Base-by-base conservation (phyloP, 2,113 vertebrate genomes). In the Cynocephalus volans region DNA sequence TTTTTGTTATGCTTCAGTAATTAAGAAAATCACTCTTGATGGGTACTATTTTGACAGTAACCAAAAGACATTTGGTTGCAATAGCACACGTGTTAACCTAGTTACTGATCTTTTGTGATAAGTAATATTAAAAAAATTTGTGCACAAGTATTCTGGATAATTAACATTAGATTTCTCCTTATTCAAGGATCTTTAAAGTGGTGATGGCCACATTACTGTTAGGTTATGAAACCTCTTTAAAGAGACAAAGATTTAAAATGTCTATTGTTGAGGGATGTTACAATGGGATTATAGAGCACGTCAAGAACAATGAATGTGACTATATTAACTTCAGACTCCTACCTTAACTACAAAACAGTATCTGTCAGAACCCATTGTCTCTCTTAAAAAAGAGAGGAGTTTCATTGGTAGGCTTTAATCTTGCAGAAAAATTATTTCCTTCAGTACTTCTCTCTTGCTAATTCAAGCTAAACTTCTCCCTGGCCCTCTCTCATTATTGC, bases 101-200 rank as follows among this genome's bases (percentile, higher is more conserved):
- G 50, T 64, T n/a, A 64, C 67, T 90, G 62, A 56, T 50, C 12
- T 76, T 94, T 67, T n/a, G 24, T 76, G n/a, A 90, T 72, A 89
- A 69, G 62, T 26, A 67, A 58, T 82, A 70, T 84, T 33, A 79
- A 64, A 73, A 31, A 76, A 56, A 93, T 67, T 33, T 75, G 18
- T 75, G 24, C 81, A 60, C 82, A 67, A 75, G 41, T 94, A 8
- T 82, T 72, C 54, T 82, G 60, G 41, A 75, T 94, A 73, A 87
- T 82, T 81, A 60, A 31, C 36, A 96, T 58, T 50, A 41, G 7
- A 56, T 69, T 82, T 94, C 76, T 87, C 41, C 4, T 26, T 81
- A 60, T 81, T 91, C 58, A 91, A 87, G 50, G 15, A 14, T 86
- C 82, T 86, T 65, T 75, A 69, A 80, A 86, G 58, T 76, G 15